Base-by-base conservation (phyloP, 2,888 invertebrate genomes). In the Agonopterix arenella region DNA sequence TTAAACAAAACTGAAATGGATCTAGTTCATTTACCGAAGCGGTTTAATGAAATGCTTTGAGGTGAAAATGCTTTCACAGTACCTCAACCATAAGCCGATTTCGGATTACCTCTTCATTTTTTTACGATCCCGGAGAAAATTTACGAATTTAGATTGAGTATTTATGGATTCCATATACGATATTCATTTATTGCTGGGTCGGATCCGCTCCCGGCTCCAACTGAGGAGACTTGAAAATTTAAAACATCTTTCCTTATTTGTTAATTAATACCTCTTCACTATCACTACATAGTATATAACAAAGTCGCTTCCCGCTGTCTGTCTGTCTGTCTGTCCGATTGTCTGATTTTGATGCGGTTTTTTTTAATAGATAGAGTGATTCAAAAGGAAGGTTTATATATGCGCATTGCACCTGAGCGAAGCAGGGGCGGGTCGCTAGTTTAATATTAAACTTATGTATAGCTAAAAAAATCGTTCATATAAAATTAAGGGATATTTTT, bases 131-230 rank as follows among this genome's bases (percentile, higher is more conserved):
- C 66, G 60, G 65, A 69, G 72, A 79, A 79, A 77, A 79, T 77
- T 77, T 74, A 76, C 76, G 76, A 79, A 81, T 82, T 83, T 81
- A 79, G 73, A 80, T 79, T 80, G 75, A 77, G 78, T 82, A 80
- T 82, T 81, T 81, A 82, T 80, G 76, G 76, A 77, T 77, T 76
- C 71, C 72, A 76, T 80, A 78, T 78, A 73, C 73, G 76, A 78
- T 76, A 79, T 78, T 79, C 75, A 75, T 80, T 78, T 78, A 78
- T 75, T 71, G 72, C 69, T 58, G 70, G 71, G 70, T 70, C 62
- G 71, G 68, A 70, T 68, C 66, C 65, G 60, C 59, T 54, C 66
- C 68, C 70, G 60, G 64, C 66, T 68, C 67, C 40, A 40, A 9
- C 40, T n/a, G 10, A 40, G 40, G 40, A 5, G n/a, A 40, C 40